Conservation (phyloP, 2,113 vertebrate genomes). For the Neolamprologus toae region DNA sequence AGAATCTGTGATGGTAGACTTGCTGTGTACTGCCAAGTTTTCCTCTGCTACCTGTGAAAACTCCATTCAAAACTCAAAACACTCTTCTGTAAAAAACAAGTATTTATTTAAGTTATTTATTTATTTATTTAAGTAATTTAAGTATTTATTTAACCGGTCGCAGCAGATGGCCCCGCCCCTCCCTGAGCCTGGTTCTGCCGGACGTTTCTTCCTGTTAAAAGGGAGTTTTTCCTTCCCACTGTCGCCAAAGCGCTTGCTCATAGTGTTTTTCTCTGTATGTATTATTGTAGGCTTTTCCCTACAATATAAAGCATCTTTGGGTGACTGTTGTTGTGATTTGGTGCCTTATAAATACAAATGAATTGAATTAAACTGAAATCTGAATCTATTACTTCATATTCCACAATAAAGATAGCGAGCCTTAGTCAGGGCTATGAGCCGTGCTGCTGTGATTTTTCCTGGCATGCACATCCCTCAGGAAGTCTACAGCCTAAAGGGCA, state of each 20-base stretch:
- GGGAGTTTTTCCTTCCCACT: not conserved
- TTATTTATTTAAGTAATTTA: too few species aligned
- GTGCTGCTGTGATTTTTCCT: not conserved
- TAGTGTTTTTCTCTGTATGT: not conserved
- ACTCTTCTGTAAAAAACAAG: not conserved
- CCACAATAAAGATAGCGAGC: not conserved
- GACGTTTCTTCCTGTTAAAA: not conserved
- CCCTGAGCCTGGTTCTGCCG: fast-evolving
- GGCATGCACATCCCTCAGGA: not conserved
- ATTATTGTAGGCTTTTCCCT: fast-evolving
- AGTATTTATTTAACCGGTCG: fast-evolving
- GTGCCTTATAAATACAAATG: fast-evolving
- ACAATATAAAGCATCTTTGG: not conserved
- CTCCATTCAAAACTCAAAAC: not conserved
- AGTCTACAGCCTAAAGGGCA: not conserved
- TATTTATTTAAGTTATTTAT: not conserved
- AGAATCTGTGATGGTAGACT: not conserved
- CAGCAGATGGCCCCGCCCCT: not conserved
- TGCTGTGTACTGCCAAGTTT: not conserved
- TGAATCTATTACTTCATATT: not conserved
- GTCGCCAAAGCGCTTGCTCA: fast-evolving
- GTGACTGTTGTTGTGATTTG: not conserved
- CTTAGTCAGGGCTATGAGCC: not conserved
- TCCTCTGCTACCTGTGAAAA: not conserved
- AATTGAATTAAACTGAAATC: not conserved